These are phyloP conservation scores for Corapipo altera DNA, from an alignment of 2,113 vertebrate genomes.

Conservation along the genomic window DNA sequence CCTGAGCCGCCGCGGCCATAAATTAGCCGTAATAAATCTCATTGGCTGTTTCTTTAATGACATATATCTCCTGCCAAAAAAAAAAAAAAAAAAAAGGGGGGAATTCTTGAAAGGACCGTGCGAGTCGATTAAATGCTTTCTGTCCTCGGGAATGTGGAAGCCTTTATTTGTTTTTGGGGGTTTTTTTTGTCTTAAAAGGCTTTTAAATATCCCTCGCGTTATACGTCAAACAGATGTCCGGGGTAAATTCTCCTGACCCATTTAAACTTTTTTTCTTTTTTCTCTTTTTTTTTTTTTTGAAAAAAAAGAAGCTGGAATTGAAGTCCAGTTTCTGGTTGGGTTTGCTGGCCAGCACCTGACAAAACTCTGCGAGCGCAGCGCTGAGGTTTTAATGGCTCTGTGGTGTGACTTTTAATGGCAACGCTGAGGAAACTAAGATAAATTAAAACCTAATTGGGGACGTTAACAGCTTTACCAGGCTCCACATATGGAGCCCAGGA, in stretches of 20 bases:
- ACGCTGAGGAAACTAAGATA: slow-evolving; percentile 78
- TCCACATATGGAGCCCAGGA: slow-evolving; percentile 79
- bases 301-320: slow-evolving; percentile 43
- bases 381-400: slow-evolving; percentile 70
- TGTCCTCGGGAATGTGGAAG: slow-evolving; percentile 76
- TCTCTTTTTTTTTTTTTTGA: not conserved
- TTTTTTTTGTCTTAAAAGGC: slow-evolving; percentile 76
- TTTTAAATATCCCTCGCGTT: slow-evolving; percentile 76
- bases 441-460: slow-evolving; percentile 85
- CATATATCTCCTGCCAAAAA: slow-evolving; percentile 72
- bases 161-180: slow-evolving; percentile 75
- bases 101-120: slow-evolving; percentile 60
- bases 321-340: slow-evolving; percentile 62
- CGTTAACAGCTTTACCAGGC: slow-evolving; percentile 84
- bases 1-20: slow-evolving; percentile 72
- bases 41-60: slow-evolving; percentile 74
- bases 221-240: slow-evolving; percentile 91
- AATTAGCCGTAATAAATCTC: slow-evolving; percentile 85
- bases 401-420: slow-evolving; percentile 71
- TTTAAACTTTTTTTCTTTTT: slow-evolving; percentile 71
- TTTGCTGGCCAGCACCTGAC: slow-evolving; percentile 87
- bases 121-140: slow-evolving; percentile 71
- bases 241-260: slow-evolving; percentile 85
- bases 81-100: not conserved
- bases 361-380: slow-evolving; percentile 81